Conservation (phyloP, 2,888 invertebrate species). For the Oscheius sp. region DNA sequence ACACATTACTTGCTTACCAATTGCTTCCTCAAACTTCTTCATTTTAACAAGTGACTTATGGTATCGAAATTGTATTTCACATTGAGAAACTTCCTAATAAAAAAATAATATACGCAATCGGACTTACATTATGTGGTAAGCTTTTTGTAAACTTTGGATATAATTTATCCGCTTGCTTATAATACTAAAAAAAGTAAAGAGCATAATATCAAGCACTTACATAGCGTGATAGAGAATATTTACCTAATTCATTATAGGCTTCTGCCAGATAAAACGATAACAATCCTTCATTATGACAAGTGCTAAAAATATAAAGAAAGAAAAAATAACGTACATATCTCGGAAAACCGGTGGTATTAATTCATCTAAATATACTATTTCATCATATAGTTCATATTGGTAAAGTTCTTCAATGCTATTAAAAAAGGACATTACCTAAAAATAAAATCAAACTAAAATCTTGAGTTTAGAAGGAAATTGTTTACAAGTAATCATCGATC, state of each 20-base stretch:
- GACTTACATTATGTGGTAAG: neutral
- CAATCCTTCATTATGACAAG: conserved; percentile 15
- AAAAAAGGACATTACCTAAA: conserved; percentile 1
- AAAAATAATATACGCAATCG: neutral
- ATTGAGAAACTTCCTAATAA: conserved; percentile 8
- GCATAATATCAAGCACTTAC: neutral
- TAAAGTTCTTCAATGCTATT: conserved; percentile 13
- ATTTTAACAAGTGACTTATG: conserved; percentile 3
- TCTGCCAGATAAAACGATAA: conserved; percentile 12
- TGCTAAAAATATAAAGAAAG: conserved; percentile 11
- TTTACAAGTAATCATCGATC: too few relatives aligned
- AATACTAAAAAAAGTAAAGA: neutral
- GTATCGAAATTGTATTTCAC: conserved; percentile 16
- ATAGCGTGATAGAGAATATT: neutral
- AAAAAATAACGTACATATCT: neutral
- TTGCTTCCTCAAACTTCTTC: conserved; percentile 19
- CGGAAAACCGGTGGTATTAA: conserved; percentile 3
- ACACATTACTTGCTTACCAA: neutral
- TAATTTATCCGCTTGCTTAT: neutral
- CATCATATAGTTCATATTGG: conserved; percentile 17
- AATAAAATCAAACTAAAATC: neutral
- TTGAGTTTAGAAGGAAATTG: neutral
- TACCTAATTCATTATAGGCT: conserved; percentile 3
- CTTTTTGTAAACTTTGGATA: neutral
- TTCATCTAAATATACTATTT: conserved; percentile 22